Evolutionary conservation across 1,140 invertebrate species (phyloP).

Genomic region (Nylanderia fulva): DNA sequence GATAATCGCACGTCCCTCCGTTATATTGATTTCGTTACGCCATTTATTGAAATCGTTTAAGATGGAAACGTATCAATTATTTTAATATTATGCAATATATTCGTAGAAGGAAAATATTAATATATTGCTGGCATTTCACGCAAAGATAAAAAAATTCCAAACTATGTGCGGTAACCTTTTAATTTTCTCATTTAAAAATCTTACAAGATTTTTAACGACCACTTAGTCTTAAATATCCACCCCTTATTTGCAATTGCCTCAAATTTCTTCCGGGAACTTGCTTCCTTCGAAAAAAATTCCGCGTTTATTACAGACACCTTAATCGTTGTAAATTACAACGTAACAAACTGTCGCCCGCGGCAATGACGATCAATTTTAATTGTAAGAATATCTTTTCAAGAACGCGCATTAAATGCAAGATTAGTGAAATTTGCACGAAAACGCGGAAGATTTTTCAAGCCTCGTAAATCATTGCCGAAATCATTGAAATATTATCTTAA

Average conservation of each 20-base stretch:
- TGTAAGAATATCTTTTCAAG: neutral
- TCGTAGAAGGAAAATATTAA: neutral
- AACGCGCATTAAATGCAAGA: conserved; percentile 67
- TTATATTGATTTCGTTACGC: conserved; percentile 3
- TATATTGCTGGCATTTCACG: neutral
- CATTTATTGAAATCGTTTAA: conserved; percentile 11
- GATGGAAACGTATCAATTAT: conserved; percentile 2
- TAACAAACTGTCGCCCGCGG: neutral
- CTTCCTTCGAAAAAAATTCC: neutral
- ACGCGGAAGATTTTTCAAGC: neutral
- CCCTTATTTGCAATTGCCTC: neutral
- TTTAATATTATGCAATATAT: neutral
- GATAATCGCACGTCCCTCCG: conserved; percentile 13
- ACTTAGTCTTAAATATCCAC: neutral
- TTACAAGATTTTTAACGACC: neutral
- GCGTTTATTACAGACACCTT: conserved; percentile 16
- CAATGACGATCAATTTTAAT: neutral
- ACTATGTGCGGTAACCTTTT: neutral
- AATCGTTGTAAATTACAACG: neutral
- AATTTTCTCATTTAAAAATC: neutral
- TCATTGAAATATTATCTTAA: conserved; percentile 60
- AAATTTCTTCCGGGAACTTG: conserved; percentile 10
- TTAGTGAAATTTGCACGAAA: conserved; percentile 72
- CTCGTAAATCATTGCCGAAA: conserved; percentile 72
- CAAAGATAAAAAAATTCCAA: neutral